Evolutionary conservation across 2,113 vertebrate species (phyloP), one percentile per base, ranked within the genome.

Genomic region (Chloropsis hardwickii): DNA sequence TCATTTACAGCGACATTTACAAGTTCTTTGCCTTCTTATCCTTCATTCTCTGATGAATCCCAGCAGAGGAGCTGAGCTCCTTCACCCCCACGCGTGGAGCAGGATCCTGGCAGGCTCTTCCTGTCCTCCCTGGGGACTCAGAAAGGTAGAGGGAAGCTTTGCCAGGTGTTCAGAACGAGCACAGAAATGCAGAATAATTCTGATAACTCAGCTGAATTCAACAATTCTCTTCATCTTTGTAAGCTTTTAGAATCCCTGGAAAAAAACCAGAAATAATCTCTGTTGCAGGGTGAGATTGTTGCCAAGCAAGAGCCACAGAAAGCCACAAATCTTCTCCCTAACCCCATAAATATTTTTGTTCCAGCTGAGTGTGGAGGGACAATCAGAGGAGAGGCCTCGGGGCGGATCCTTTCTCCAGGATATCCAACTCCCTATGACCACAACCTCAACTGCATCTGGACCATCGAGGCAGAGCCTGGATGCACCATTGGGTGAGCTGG

Each of bases 371-470:
- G 99, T 88, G 99, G 99, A 21, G 99, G 99, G 9, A 98, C 95
- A 27, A 98, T 99, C 88, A 98, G 93, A 96, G 99, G 99, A 21
- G 99, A 99, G 67, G 76, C 93, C 3, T 97, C 98, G 0, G 99
- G 99, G 24, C 98, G 99, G 47, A 98, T 99, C 65, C 97, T 99
- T 84, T 99, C 99, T 42, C 99, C 99, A 0, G 99, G 99, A n/a
- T 99, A 99, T 77, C 99, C 99, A 2, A 98, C 99, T 1, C 99
- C 99, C 7, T 99, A 99, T 0, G 99, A 99, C 69, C 99, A 99
- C 94, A 99, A 99, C 81, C 98, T 99, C 90, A 99, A 99, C 95
- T 99, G 99, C 48, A 97, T 99, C 74, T 99, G 99, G 99, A 99
- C 94, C 20, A 98, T 99, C 5, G 99, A 99, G 92, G 99, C 99